Evolutionary conservation across 2,113 vertebrate genomes (phyloP), one percentile per base, ranked within the genome.

Genomic region (Nymphicus hollandicus): DNA sequence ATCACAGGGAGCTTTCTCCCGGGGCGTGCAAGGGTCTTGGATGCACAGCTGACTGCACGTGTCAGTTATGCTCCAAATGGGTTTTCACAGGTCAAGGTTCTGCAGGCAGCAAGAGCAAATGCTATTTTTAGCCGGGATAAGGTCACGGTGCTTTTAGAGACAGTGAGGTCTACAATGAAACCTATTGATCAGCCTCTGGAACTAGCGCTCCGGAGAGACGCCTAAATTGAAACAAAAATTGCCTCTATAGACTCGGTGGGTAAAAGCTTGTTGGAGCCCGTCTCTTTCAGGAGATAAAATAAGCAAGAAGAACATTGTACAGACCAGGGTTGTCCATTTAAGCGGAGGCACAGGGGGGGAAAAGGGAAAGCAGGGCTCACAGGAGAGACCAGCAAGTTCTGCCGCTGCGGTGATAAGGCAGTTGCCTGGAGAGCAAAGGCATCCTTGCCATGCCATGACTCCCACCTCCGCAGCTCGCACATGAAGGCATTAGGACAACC

Each of bases 181-280:
- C 98, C 98, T 98, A 98, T 98, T 98, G 98, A 98, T 98, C 98
- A 98, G 97, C 84, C 97, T 98, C 97, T 98, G 98, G 97, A 98
- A 98, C 98, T 96, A 96, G 93, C 33, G 41, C 98, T 98, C 98
- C 95, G 43, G 96, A 98, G 98, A 98, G 98, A 98, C 88, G 71
- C 86, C 44, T 91, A 97, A 97, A 98, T 96, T 98, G 98, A 98
- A 98, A 98, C 97, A 98, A 98, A 98, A 98, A 98, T 97, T 98
- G 98, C 97, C 96, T 98, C 97, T 81, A 76, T 81, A 97, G 97
- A 97, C 88, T 95, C 18, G 0, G 68, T 77, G 81, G 81, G 97
- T 97, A 98, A 98, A 99, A 98, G 98, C 98, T 96, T 98, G 98
- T 97, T 98, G 98, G 97, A 98, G 97, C 98, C 97, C 86, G 94